Conservation (phyloP, 2,797 vertebrate species). For the Antennarius maculatus region DNA sequence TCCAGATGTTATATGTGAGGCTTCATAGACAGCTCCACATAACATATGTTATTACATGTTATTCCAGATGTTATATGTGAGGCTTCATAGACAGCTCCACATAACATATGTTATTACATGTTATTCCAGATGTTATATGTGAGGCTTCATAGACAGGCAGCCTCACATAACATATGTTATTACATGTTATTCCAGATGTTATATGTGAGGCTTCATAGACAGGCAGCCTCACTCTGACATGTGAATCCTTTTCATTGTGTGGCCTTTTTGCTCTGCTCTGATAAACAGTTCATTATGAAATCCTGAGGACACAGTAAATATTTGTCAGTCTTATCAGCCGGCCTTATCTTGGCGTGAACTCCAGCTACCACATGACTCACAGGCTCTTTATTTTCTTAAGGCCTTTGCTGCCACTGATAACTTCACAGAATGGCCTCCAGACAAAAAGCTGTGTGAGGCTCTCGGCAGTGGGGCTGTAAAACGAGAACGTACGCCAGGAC, state of each 20-base stretch:
- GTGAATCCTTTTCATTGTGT: constrained; percentile 65
- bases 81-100: too few relatives aligned
- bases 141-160: too few relatives aligned
- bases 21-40: too few relatives aligned
- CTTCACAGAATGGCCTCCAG: constrained; percentile 50
- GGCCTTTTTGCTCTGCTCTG: constrained; percentile 66
- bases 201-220: neutral
- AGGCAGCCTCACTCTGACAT: constrained; percentile 13
- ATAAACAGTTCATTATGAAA: constrained; percentile 86
- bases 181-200: too few relatives aligned
- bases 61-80: too few relatives aligned
- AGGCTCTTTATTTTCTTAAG: constrained; percentile 75
- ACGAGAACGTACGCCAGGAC: constrained; percentile 15
- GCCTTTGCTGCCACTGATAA: constrained; percentile 70
- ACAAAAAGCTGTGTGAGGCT: constrained; percentile 47
- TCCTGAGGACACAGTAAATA: constrained; percentile 83
- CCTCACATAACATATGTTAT: too few relatives aligned
- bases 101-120: too few relatives aligned
- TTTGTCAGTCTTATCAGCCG: constrained; percentile 77
- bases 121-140: too few relatives aligned
- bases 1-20: too few relatives aligned
- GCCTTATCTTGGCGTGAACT: constrained; percentile 81
- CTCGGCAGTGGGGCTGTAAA: constrained; percentile 38
- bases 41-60: too few relatives aligned
- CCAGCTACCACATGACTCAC: constrained; percentile 71